phyloP scores from a whole-genome alignment of 2,113 vertebrate genomes.

The Oncorhynchus gorbuscha region DNA sequence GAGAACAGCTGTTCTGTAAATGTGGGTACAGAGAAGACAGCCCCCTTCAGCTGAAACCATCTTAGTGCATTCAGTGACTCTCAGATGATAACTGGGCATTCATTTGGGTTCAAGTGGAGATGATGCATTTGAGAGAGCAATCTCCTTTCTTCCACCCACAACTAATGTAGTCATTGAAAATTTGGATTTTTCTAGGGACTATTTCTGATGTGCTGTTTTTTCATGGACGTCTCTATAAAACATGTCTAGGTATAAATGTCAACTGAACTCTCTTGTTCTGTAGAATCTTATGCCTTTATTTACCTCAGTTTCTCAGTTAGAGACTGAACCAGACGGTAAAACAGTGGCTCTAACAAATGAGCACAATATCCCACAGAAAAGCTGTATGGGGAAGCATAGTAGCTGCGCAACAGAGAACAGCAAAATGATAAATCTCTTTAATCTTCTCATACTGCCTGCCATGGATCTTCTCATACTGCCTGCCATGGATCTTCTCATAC shows the following conservation, averaged over 20 bases:
- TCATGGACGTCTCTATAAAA: not conserved
- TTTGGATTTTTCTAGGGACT: not conserved
- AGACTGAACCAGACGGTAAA: not conserved
- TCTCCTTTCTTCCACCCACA: not conserved
- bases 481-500: too few relatives aligned
- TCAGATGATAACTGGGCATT: not conserved
- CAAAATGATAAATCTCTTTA: not conserved
- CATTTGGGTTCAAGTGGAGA: not conserved
- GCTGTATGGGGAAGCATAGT: not conserved
- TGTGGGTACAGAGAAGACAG: not conserved
- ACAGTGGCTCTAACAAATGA: not conserved
- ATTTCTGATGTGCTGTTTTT: not conserved
- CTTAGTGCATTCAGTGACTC: not conserved
- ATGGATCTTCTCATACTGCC: not conserved
- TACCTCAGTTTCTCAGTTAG: not conserved
- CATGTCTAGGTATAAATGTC: not conserved
- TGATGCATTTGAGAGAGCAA: not conserved
- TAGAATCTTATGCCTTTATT: not conserved
- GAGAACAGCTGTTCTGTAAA: not conserved
- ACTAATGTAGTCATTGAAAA: not conserved
- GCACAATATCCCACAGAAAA: not conserved
- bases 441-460: not conserved
- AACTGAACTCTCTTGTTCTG: not conserved
- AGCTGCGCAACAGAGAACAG: not conserved
- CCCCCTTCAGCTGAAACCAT: not conserved